Base-by-base conservation (phyloP, 2,113 vertebrate genomes). In the Xiphophorus hellerii region DNA sequence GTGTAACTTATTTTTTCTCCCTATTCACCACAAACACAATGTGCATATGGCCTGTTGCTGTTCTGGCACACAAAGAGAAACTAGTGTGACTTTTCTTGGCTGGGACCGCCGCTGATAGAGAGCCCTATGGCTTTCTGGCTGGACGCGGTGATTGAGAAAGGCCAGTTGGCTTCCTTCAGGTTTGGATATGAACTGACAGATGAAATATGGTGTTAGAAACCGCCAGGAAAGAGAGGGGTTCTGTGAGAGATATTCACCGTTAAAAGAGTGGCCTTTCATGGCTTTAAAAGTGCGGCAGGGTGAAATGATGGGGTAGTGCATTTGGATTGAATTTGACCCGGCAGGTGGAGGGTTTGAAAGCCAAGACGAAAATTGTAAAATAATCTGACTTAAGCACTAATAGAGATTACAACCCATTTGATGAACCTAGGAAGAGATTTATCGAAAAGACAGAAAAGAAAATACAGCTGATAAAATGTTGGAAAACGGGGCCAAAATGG, bases 151-250 rank as follows among this genome's bases (percentile, higher is more conserved):
- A 89, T 82, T 84, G 82, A 86, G 85, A 88, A 90, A 85, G 86
- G 89, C 91, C 93, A 94, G 91, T 86, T 93, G 92, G 90, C 92
- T 87, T 76, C 78, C 66, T 71, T 60, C 75, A 67, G 84, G 82
- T 85, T 86, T 92, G 89, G 88, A 89, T 31, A 54, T 87, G 76
- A 86, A 87, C 73, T 86, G 92, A 88, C 90, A 90, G 85, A 73
- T 89, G 86, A 88, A 93, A 93, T 91, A 91, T 90, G 90, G 84
- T 90, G 81, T 73, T 70, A 33, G 82, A 88, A 77, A 81, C 84
- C 88, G 91, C 91, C 89, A 94, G 76, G 85, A 84, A 82, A 88
- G 88, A 90, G 82, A 67, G 64, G 76, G 71, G 85, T 85, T 66
- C 74, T 73, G 76, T 83, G 84, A 87, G 81, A 85, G 82, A 88